Conservation (phyloP, 2,113 vertebrate genomes). For the Penelope pileata region DNA sequence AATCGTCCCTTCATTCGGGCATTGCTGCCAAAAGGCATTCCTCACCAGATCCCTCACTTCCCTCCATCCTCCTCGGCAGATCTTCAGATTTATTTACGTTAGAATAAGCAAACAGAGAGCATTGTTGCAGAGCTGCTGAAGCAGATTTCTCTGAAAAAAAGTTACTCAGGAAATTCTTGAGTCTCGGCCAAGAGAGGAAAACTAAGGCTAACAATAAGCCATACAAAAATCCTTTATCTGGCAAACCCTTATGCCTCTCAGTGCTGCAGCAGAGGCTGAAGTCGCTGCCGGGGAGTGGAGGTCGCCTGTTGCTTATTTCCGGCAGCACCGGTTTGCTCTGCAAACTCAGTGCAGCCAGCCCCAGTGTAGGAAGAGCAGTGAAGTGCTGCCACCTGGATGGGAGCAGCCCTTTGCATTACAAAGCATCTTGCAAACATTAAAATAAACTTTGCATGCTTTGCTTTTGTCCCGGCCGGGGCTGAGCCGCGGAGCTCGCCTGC, state of each 20-base stretch:
- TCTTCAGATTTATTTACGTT: constrained; percentile 14
- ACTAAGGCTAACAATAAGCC: background rate
- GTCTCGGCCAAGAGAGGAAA: background rate
- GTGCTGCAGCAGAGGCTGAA: background rate
- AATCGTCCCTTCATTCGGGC: background rate
- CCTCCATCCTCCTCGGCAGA: background rate
- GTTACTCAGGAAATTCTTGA: constrained; percentile 34
- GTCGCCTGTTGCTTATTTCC: background rate
- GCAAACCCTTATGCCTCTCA: background rate
- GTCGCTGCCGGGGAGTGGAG: rapidly evolving
- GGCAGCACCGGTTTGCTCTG: background rate
- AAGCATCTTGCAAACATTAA: background rate
- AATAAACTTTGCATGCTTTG: background rate
- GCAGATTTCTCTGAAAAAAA: background rate
- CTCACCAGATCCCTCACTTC: background rate
- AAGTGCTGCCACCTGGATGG: background rate
- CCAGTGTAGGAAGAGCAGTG: rapidly evolving
- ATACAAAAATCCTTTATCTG: background rate
- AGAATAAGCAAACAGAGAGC: background rate
- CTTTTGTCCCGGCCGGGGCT: background rate
- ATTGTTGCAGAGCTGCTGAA: background rate
- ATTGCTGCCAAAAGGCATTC: constrained; percentile 6
- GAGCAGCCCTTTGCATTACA: background rate
- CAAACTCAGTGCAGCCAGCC: background rate
- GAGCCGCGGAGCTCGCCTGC: background rate